Evolutionary conservation across 2,888 invertebrate species (phyloP).

Genomic region (Drosophila tripunctata): DNA sequence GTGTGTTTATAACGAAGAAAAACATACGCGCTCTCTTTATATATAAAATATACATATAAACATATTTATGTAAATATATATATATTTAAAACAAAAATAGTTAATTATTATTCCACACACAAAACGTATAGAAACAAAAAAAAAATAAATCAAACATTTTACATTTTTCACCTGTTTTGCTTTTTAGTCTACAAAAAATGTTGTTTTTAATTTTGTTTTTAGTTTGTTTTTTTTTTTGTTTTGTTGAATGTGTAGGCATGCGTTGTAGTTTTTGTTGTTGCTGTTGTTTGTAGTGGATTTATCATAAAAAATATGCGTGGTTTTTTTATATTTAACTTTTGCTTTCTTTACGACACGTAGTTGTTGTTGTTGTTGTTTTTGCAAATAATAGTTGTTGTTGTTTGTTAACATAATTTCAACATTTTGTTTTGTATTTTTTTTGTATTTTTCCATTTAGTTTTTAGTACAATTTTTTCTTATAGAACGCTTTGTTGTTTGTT

Average conservation of each 20-base stretch:
- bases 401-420: constrained; percentile 69
- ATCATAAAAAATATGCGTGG: constrained; percentile 30
- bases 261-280: constrained; percentile 9
- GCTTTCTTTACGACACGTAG: constrained; percentile 50
- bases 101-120: constrained; percentile 65
- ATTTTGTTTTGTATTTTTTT: too few relatives aligned
- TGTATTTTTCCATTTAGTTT: constrained; percentile 36
- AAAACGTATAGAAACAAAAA: constrained; percentile 44
- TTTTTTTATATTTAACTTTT: constrained; percentile 33
- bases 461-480: constrained; percentile 51
- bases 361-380: too few relatives aligned
- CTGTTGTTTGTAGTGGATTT: too few relatives aligned
- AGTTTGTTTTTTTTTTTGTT: neutral
- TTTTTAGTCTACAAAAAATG: constrained; percentile 7
- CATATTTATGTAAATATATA: constrained; percentile 33
- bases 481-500: constrained; percentile 44
- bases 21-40: constrained; percentile 38
- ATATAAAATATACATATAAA: neutral
- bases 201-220: too few relatives aligned
- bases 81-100: constrained; percentile 52
- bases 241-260: constrained; percentile 1
- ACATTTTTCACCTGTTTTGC: constrained; percentile 23
- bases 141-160: constrained; percentile 33
- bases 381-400: constrained; percentile 38
- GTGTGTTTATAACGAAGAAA: constrained; percentile 43